These are phyloP conservation scores for Drosophila meridiana DNA, from an alignment of 2,888 invertebrate species.

Conservation along the genomic window DNA sequence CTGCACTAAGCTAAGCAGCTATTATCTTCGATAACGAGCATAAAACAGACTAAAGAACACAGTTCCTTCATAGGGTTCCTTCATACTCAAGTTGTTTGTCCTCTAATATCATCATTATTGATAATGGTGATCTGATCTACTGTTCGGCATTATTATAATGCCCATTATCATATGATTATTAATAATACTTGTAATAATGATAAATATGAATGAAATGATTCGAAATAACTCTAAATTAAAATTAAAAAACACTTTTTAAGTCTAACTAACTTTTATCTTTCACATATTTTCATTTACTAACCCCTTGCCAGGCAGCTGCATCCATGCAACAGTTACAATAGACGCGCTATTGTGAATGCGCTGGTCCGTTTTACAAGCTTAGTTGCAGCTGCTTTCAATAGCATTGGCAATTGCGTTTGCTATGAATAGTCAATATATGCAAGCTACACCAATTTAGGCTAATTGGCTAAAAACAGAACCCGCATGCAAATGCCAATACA, in stretches of 20 bases:
- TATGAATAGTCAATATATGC: slow-evolving; percentile 9
- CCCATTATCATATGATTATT: no score
- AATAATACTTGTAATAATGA: no score
- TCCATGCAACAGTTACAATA: background rate
- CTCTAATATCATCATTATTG: no score
- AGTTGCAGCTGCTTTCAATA: slow-evolving; percentile 1
- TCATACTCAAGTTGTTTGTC: no score
- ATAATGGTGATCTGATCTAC: no score
- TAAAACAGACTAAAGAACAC: no score
- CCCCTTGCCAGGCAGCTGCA: background rate
- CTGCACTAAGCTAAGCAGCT: no score
- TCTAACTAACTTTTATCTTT: background rate
- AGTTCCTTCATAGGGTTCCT: no score
- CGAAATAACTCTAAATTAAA: background rate
- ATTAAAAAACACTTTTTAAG: background rate
- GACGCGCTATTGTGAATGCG: background rate
- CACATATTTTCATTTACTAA: background rate
- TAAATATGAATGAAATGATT: background rate
- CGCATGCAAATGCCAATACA: slow-evolving; percentile 9
- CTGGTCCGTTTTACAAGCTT: background rate
- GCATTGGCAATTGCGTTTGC: slow-evolving; percentile 4
- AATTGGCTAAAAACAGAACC: slow-evolving; percentile 29
- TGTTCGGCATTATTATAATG: no score
- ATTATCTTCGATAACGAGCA: no score
- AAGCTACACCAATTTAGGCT: slow-evolving; percentile 9